These are phyloP conservation scores for Atherix ibis DNA, from an alignment of 2,888 invertebrate genomes.

Conservation along the genomic window DNA sequence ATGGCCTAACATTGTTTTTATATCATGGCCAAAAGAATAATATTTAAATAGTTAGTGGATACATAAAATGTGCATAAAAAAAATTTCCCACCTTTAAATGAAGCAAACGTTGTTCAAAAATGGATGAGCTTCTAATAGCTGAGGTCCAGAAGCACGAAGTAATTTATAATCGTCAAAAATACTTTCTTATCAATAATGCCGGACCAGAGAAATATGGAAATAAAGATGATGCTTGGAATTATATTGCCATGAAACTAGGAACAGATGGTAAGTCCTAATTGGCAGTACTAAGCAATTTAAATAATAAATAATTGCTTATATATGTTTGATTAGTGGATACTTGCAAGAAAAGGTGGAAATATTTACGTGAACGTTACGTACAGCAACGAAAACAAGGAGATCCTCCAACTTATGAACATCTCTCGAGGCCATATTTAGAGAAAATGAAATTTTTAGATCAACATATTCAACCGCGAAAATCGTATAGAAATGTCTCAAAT, in stretches of 20 bases:
- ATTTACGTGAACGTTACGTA: constrained; percentile 30
- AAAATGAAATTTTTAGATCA: constrained; percentile 33
- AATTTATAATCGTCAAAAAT: constrained; percentile 31
- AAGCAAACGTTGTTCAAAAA: no score
- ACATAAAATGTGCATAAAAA: no score
- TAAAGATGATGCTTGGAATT: constrained; percentile 31
- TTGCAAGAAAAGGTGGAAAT: constrained; percentile 33
- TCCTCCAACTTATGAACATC: constrained; percentile 30
- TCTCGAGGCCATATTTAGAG: constrained; percentile 31
- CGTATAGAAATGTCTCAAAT: constrained; percentile 29
- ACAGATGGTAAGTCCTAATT: constrained; percentile 26
- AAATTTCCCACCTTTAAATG: no score
- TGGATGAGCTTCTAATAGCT: constrained; percentile 31
- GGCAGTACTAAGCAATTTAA: neutral
- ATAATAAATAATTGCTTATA: constrained; percentile 7
- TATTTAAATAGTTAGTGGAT: no score
- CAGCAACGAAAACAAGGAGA: constrained; percentile 32
- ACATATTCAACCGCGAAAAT: constrained; percentile 31
- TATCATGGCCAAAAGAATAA: no score
- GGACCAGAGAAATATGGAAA: constrained; percentile 27
- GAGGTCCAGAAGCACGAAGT: constrained; percentile 32
- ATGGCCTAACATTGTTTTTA: no score
- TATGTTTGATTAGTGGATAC: constrained; percentile 31
- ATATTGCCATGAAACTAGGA: constrained; percentile 26
- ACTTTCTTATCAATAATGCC: constrained; percentile 24